Conservation (phyloP, 2,113 vertebrate genomes). For the Phyllostomus hastatus region DNA sequence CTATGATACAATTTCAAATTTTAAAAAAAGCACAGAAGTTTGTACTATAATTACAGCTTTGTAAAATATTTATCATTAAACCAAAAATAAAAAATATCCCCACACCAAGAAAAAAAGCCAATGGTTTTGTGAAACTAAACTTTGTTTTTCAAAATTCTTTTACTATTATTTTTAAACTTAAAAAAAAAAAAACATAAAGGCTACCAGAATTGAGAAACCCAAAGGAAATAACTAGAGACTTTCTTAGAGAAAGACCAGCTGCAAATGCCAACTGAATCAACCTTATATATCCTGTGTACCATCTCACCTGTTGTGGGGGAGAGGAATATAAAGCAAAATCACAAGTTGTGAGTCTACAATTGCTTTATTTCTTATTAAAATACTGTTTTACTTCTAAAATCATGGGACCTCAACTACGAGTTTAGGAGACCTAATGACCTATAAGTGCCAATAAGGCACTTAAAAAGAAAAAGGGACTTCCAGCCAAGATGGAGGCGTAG, state of each 20-base stretch:
- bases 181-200: neutral
- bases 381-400: slow-evolving; percentile 7
- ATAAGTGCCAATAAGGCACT: neutral
- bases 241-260: neutral
- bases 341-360: neutral
- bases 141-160: neutral
- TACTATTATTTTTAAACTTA: neutral
- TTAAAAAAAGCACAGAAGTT: neutral
- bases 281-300: neutral
- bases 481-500: no score
- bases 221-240: neutral
- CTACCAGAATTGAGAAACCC: neutral
- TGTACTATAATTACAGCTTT: neutral
- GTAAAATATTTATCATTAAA: neutral
- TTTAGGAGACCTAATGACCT: neutral
- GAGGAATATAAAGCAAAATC: neutral
- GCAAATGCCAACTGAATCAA: neutral
- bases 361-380: neutral
- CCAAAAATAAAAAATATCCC: neutral
- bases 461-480: neutral
- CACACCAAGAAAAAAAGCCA: neutral
- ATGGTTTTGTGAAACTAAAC: neutral
- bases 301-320: neutral
- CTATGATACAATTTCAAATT: neutral
- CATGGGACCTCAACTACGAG: neutral